Base-by-base conservation (phyloP, 2,113 vertebrate species). In the Pandion haliaetus region DNA sequence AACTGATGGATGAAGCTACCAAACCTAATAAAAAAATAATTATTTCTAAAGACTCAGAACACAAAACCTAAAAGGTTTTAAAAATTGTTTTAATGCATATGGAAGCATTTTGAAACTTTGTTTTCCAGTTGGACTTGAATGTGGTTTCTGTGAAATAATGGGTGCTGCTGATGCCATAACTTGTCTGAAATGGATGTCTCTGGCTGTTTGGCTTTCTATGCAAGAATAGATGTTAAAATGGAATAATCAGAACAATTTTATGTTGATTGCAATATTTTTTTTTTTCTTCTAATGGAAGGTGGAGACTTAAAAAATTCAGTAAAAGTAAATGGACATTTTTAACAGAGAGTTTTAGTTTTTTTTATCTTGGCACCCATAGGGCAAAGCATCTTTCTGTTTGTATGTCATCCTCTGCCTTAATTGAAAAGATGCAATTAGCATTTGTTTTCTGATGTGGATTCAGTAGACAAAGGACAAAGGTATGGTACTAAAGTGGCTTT, bases 1-100 rank as follows among this genome's bases (percentile, higher is more conserved):
- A 99, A 92, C 98, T 99, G 79, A 99, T 99, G 99, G 97, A 98
- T 3, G 99, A 99, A 71, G 96, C 99, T 78, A 99, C 98, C 84
- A 99, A 99, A 97, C 98, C 98, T 90, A 98, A 95, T 86, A 96
- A 89, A 83, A 98, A 99, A 95, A 98, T 98, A 83, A 82, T 97
- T 54, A 85, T 99, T 96, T 98, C 98, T 61, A 98, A 98, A 72
- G 98, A 99, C 38, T 52, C 42, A 0, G 62, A 98, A 70, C 70
- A 87, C 34, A 96, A 97, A 88, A 65, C 23, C 5, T 98, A 87
- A 91, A 90, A 69, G 9, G 50, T 23, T 66, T n/a, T 38, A 26
- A 66, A 54, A 59, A 17, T 17, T 59, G 17, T 55, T 76, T 85
- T 58, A 77, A 55, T 78, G 31, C 29, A 19, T 40, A 31, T 1